Base-by-base conservation (phyloP, 2,113 vertebrate genomes). In the Rhineura floridana region DNA sequence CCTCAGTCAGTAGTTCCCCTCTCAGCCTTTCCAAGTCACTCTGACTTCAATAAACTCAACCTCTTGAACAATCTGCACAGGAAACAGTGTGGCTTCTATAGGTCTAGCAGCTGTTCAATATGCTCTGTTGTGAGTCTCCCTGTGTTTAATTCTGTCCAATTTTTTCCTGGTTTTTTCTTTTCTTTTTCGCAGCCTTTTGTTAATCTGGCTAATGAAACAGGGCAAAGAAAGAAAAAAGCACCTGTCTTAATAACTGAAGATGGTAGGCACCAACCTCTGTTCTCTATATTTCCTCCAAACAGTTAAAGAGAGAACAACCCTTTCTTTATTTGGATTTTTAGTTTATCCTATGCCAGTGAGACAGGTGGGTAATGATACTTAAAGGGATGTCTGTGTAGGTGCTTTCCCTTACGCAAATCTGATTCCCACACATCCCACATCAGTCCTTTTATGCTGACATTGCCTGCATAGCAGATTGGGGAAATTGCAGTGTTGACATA, bases 1-100 rank as follows among this genome's bases (percentile, higher is more conserved):
- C 88, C 91, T 93, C 91, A 91, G 79, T 92, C 87, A 84, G 70
- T 83, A 83, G 88, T 76, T 90, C 44, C 84, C 89, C 50, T 90
- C 86, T 90, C 86, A 92, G 46, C 89, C 85, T 88, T 88, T 94
- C 83, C 91, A 93, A 92, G 92, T 91, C 81, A 87, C 87, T 42
- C 23, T 87, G 52, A 73, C 44, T 93, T 92, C 88, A 92, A 12
- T 81, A 91, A 90, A 50, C 80, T 92, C 69, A 86, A 63, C 67
- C 73, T 76, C 59, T 86, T 52, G 94, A 85, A 86, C 72, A 78
- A 50, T 80, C 91, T 82, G 33, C 36, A 30, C 78, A 67, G 81
- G 89, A 90, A 93, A 89, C 55, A 59, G 72, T 69, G 42, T 83
- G 88, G 88, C 59, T 91, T 93, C 90, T 90, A 80, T 85, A 85